A percentile compares a stretch with the other conserved stretches of the same genome.
phyloP scores from a whole-genome alignment of 2,113 vertebrate species.

The Sebastes schlegelii region DNA sequence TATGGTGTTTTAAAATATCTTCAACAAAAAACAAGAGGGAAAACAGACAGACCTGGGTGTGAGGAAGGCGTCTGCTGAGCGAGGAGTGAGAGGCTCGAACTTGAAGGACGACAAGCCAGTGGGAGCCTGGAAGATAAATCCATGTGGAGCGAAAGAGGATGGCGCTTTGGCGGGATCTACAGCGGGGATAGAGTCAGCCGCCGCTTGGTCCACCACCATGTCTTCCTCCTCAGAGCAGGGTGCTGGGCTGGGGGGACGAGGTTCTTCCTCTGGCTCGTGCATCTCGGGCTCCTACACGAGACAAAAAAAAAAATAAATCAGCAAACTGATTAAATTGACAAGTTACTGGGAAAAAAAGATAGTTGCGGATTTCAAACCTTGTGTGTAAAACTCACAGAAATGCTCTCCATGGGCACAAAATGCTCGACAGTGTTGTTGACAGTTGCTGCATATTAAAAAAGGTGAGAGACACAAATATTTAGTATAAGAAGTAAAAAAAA shows the following conservation, averaged over 20 bases:
- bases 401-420: conserved; percentile 29
- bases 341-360: neutral
- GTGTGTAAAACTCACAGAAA: neutral
- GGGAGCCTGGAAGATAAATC: conserved; percentile 90
- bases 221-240: conserved; percentile 35
- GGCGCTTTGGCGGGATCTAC: conserved; percentile 71
- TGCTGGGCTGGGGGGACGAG: neutral
- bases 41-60: conserved; percentile 75
- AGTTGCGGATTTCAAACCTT: neutral
- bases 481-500: neutral
- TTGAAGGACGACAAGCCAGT: conserved; percentile 85
- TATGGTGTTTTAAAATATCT: neutral
- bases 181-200: neutral
- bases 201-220: conserved; percentile 40
- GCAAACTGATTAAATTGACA: neutral
- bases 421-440: neutral
- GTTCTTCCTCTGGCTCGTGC: neutral
- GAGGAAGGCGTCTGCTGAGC: conserved; percentile 86
- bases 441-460: conserved; percentile 19
- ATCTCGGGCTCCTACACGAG: conserved; percentile 11
- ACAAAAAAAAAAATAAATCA: neutral
- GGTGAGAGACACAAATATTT: neutral
- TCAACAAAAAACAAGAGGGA: neutral
- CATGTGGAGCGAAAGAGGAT: conserved; percentile 91
- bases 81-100: conserved; percentile 87